Percentiles rank a stretch among this genome's conserved stretches.
Conservation (phyloP, 2,888 invertebrate genomes). For the Stomorhina lunata region DNA sequence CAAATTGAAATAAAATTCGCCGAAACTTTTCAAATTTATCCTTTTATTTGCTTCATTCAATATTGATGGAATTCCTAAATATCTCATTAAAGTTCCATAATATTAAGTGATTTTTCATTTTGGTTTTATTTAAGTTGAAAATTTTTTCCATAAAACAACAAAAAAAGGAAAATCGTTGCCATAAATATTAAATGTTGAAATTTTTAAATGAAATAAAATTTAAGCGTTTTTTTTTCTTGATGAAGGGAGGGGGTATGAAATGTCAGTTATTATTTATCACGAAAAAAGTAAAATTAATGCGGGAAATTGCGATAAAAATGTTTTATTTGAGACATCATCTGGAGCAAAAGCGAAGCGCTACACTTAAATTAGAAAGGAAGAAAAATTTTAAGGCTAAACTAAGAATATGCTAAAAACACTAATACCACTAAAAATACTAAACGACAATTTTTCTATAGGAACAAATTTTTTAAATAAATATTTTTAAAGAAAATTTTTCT, state of each 20-base stretch:
- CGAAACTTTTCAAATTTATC: slow-evolving; percentile 13
- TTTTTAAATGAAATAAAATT: not conserved
- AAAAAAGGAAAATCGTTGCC: not conserved
- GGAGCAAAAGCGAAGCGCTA: not conserved
- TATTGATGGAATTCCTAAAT: slow-evolving; percentile 48
- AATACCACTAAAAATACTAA: not conserved
- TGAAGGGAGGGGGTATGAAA: not conserved
- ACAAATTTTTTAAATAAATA: no score
- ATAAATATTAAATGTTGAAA: no score
- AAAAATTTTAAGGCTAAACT: not conserved
- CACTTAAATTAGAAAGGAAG: not conserved
- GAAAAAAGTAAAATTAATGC: not conserved
- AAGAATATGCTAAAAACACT: not conserved
- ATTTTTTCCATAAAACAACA: not conserved
- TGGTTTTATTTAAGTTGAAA: not conserved
- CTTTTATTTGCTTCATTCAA: slow-evolving; percentile 2
- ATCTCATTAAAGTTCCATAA: slow-evolving; percentile 35
- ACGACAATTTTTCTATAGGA: not conserved
- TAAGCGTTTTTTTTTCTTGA: not conserved
- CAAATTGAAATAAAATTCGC: slow-evolving; percentile 24
- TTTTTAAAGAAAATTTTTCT: no score
- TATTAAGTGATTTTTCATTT: slow-evolving; percentile 28
- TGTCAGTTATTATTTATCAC: not conserved
- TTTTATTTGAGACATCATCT: slow-evolving; percentile 27
- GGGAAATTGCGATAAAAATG: slow-evolving; percentile 49